phyloP scores from a whole-genome alignment of 2,888 invertebrate genomes.

The Monoplex corrugatus region DNA sequence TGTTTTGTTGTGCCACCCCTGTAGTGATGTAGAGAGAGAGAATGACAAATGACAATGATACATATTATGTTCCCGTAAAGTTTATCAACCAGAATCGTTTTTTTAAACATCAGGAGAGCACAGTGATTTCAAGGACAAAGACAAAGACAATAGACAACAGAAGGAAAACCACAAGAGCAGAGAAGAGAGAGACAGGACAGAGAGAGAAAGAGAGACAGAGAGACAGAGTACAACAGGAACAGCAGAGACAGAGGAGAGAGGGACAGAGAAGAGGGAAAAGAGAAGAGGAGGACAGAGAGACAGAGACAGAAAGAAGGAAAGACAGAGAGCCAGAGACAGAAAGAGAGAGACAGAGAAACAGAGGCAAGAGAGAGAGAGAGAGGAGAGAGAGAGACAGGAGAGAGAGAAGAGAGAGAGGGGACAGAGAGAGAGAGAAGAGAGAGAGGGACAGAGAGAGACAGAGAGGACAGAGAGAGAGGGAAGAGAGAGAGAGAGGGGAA shows the following conservation, averaged over 20 bases:
- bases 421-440: background rate
- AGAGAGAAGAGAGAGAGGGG: background rate
- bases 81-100: background rate
- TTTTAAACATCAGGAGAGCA: too few species aligned
- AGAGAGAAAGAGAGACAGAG: background rate
- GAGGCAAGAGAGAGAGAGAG: background rate
- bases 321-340: background rate
- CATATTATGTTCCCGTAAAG: background rate
- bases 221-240: background rate
- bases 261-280: background rate
- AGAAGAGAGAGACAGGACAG: background rate
- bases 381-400: background rate
- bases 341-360: too few species aligned
- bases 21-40: too few species aligned
- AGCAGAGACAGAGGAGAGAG: background rate
- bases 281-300: conserved; percentile 13
- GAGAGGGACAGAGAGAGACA: background rate
- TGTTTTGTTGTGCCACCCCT: too few species aligned
- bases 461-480: background rate
- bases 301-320: background rate
- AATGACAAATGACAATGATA: too few species aligned
- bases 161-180: too few species aligned
- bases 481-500: background rate
- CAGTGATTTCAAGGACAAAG: too few species aligned
- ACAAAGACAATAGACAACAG: background rate